A percentile compares a stretch with the other conserved stretches of the same genome.
Evolutionary conservation across 2,888 invertebrate species (phyloP).

Genomic region (Ischnus inquisitorius): DNA sequence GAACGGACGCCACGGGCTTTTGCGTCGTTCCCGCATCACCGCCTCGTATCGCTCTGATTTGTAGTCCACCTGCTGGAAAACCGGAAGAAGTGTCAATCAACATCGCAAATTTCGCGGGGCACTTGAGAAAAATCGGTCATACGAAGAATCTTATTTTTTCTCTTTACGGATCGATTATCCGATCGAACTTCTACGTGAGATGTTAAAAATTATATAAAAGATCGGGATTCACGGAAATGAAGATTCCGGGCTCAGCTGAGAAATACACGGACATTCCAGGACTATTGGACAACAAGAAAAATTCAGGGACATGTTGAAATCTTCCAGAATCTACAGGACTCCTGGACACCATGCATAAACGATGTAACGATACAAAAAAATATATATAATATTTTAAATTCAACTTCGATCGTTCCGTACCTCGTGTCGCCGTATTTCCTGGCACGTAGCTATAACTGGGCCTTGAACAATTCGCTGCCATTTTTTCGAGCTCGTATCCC

Average conservation of each 20-base stretch:
- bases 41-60: conserved; percentile 88
- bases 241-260: too few relatives aligned
- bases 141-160: conserved; percentile 11
- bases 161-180: neutral
- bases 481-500: conserved; percentile 97
- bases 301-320: too few relatives aligned
- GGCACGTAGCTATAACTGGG: conserved; percentile 87
- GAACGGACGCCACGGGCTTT: conserved; percentile 90
- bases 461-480: conserved; percentile 89
- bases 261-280: too few relatives aligned
- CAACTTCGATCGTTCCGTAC: conserved; percentile 69
- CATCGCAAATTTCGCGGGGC: neutral
- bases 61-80: conserved; percentile 82
- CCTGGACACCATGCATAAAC: too few relatives aligned
- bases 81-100: conserved; percentile 21
- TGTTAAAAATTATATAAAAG: too few relatives aligned
- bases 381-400: neutral
- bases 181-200: conserved; percentile 11
- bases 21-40: conserved; percentile 88
- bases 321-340: too few relatives aligned
- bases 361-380: neutral
- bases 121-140: neutral
- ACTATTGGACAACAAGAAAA: too few relatives aligned
- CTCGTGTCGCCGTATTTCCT: conserved; percentile 84
- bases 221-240: too few relatives aligned